Conservation (phyloP, 2,797 vertebrate genomes). For the Atherinosoma microstoma region DNA sequence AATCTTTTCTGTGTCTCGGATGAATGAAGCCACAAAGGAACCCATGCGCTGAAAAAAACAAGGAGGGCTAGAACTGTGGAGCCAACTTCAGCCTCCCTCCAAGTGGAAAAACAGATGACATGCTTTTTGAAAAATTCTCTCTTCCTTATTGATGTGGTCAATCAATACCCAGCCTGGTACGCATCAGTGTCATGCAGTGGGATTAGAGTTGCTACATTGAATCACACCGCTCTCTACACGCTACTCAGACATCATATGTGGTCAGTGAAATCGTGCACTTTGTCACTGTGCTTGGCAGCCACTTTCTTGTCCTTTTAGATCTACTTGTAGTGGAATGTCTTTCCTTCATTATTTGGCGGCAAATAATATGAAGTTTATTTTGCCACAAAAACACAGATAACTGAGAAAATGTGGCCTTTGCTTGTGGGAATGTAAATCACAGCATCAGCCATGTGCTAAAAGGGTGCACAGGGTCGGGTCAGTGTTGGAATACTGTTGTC, state of each 20-base stretch:
- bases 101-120: constrained; percentile 77
- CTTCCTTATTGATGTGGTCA: constrained; percentile 75
- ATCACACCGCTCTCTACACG: constrained; percentile 46
- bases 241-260: constrained; percentile 50
- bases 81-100: constrained; percentile 40
- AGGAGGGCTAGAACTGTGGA: constrained; percentile 53
- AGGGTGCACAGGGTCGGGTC: constrained; percentile 51
- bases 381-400: constrained; percentile 56
- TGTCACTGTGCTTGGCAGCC: constrained; percentile 31
- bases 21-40: constrained; percentile 61
- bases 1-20: constrained; percentile 50
- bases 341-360: constrained; percentile 53
- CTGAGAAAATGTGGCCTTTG: constrained; percentile 54
- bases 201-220: constrained; percentile 45
- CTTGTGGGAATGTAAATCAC: constrained; percentile 67
- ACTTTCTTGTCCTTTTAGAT: constrained; percentile 51
- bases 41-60: constrained; percentile 69
- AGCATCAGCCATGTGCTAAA: constrained; percentile 53
- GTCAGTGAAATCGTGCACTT: constrained; percentile 41
- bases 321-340: constrained; percentile 38
- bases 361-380: constrained; percentile 65
- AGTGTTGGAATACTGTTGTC: constrained; percentile 56
- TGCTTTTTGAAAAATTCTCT: constrained; percentile 50
- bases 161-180: constrained; percentile 72
- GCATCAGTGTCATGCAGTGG: constrained; percentile 66